Evolutionary conservation across 1,140 invertebrate genomes (phyloP).

Genomic region (Cyclina sinensis): DNA sequence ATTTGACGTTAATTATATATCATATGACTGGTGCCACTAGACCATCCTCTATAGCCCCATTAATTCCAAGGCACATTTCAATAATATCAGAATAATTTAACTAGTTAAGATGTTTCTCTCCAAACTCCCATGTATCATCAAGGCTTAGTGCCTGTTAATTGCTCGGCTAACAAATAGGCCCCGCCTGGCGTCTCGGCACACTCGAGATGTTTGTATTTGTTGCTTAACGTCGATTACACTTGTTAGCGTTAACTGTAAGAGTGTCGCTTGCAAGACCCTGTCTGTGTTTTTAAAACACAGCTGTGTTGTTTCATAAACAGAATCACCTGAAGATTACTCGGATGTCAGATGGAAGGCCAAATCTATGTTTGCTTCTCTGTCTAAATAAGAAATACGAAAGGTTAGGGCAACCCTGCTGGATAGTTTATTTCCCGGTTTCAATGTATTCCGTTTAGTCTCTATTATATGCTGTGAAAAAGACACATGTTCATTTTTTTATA

Average conservation of each 20-base stretch:
- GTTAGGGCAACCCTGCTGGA: too few relatives aligned
- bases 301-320: constrained; percentile 43
- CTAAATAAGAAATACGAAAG: too few relatives aligned
- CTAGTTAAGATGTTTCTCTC: constrained; percentile 29
- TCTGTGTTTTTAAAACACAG: constrained; percentile 54
- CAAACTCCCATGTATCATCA: constrained; percentile 3
- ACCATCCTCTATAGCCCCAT: constrained; percentile 6
- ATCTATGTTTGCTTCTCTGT: neutral
- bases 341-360: neutral
- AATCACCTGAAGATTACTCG: constrained; percentile 10
- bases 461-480: too few relatives aligned
- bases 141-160: constrained; percentile 25
- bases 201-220: constrained; percentile 47
- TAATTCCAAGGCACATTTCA: constrained; percentile 19
- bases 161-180: neutral
- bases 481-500: too few relatives aligned
- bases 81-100: constrained; percentile 24
- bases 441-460: too few relatives aligned
- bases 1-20: neutral
- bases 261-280: constrained; percentile 35
- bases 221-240: neutral
- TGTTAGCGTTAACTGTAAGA: constrained; percentile 30
- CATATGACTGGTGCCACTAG: constrained; percentile 2
- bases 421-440: too few relatives aligned
- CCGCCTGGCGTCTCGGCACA: constrained; percentile 40